Evolutionary conservation across 2,113 vertebrate genomes (phyloP), one percentile per base, ranked within the genome.

Genomic region (Reinhardtius hippoglossoides): DNA sequence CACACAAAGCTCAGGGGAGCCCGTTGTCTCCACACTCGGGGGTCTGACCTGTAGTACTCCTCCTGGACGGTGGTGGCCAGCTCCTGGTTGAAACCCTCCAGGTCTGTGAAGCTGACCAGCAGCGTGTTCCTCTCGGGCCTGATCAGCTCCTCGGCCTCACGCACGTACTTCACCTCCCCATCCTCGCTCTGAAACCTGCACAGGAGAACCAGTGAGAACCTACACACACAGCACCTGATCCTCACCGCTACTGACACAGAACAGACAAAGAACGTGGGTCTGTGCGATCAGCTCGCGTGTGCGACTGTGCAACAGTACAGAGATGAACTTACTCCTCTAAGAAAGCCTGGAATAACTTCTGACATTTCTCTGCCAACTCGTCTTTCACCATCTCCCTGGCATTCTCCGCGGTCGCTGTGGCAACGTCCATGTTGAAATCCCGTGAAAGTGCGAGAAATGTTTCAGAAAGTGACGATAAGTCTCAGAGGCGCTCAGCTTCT

Each of bases 81-180:
- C 81, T 99, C 97, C 90, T 99, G 98, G 86, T 99, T 99, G 91
- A 97, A 99, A 69, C 96, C 96, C 78, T 99, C 98, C 92, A 99
- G 82, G 81, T 99, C 98, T 0, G 82, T 88, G 91, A 97, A 99
- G 94, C 96, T 98, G n/a, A 99, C 97, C 8, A 94, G 85, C 84
- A 99, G 66, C 0, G 97, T 99, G 93, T 99, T 99, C 76, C 97
- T 95, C 92, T 99, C 98, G 0, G 98, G 98, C 55, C 98, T 94
- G 84, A 99, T 99, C 76, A 99, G 91, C 74, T 99, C 98, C 50
- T 99, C 98, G 1, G 97, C 97, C 75, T 98, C 96, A 1, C 76
- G 94, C 69, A 97, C 89, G 69, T 99, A 99, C 78, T 98, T 99
- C 77, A 96, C 88, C 89, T 99, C 98, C 50, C 97, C 98, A 62